Conservation (phyloP, 2,797 vertebrate species). For the Sparidentex hasta region DNA sequence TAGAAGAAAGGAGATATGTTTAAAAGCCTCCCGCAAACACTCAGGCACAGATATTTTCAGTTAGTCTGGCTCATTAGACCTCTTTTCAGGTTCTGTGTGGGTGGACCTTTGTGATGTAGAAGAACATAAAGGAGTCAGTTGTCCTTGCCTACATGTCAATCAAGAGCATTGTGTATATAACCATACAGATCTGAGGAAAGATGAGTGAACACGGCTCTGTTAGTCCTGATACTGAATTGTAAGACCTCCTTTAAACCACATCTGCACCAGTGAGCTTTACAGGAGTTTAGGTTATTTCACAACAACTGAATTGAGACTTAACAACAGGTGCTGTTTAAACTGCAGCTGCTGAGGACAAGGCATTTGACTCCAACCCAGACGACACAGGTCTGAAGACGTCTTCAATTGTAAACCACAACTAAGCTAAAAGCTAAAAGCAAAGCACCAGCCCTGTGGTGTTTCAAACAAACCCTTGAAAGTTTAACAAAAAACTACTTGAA, state of each 20-base stretch:
- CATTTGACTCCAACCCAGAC: neutral
- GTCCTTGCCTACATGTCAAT: constrained; percentile 1
- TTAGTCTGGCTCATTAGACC: neutral
- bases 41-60: neutral
- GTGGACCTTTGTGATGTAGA: neutral
- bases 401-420: neutral
- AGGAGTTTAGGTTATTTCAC: too few species aligned
- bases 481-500: neutral
- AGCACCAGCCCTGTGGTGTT: neutral
- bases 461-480: too few species aligned
- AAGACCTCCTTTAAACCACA: too few species aligned
- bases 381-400: neutral
- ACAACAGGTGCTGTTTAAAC: too few species aligned
- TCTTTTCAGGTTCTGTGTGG: constrained; percentile 4
- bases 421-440: neutral
- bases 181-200: neutral
- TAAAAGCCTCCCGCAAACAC: neutral
- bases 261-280: too few species aligned
- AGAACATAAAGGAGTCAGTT: neutral
- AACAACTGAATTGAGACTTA: too few species aligned
- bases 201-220: neutral
- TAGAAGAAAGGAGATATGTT: neutral
- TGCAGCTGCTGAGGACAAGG: too few species aligned
- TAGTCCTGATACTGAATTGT: neutral
- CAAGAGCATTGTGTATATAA: neutral